phyloP scores from a whole-genome alignment of 2,113 vertebrate genomes.

The Pterocles orientalis region DNA sequence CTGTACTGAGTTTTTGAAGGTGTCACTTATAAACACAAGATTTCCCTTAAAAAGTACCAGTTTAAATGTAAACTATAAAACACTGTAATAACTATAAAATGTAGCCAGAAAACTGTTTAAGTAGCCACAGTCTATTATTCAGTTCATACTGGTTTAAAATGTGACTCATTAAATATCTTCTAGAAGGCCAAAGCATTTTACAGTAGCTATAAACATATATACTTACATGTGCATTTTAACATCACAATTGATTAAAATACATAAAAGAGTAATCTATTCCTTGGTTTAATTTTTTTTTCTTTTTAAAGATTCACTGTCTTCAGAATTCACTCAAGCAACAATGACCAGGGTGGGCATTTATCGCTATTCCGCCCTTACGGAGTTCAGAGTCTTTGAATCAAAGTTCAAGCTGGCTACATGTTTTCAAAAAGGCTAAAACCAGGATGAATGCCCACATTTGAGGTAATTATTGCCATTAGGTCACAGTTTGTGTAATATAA shows the following conservation, averaged over 20 bases:
- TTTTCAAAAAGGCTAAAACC: conserved; percentile 79
- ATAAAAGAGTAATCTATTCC: conserved; percentile 67
- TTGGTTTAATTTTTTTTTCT: conserved; percentile 58
- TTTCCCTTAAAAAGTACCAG: conserved; percentile 79
- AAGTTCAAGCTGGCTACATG: conserved; percentile 78
- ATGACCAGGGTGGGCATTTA: conserved; percentile 67
- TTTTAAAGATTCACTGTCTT: conserved; percentile 64
- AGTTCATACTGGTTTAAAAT: conserved; percentile 71
- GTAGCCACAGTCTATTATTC: conserved; percentile 70
- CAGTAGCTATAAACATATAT: conserved; percentile 74
- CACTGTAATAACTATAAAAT: conserved; percentile 75
- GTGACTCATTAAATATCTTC: conserved; percentile 70
- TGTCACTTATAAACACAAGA: conserved; percentile 76
- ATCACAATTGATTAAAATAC: conserved; percentile 69
- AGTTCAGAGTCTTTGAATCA: conserved; percentile 70
- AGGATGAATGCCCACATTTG: conserved; percentile 83
- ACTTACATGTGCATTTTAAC: conserved; percentile 66
- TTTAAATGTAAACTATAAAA: conserved; percentile 83
- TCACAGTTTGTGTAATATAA: conserved; percentile 80
- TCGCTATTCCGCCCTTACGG: conserved; percentile 62
- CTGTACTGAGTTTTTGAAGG: conserved; percentile 58
- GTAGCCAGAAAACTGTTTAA: conserved; percentile 76
- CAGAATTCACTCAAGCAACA: conserved; percentile 74
- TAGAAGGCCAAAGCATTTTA: conserved; percentile 73
- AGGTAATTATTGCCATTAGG: conserved; percentile 85